Conservation (phyloP, 1,140 invertebrate genomes). For the Gonioctena quinquepunctata region DNA sequence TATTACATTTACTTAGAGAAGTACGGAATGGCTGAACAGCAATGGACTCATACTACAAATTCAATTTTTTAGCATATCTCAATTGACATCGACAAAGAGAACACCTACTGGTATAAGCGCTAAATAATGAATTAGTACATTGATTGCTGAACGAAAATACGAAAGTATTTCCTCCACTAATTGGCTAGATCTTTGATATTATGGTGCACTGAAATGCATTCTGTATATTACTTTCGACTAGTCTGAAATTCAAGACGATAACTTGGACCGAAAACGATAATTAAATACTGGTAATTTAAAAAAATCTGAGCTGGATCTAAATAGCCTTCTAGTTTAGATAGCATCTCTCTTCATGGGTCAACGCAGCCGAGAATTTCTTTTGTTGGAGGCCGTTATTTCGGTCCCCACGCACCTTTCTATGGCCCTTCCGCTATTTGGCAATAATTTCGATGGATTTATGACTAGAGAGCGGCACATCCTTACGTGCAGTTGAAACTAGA, state of each 20-base stretch:
- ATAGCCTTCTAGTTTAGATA: slow-evolving; percentile 8
- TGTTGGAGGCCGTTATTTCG: slow-evolving; percentile 6
- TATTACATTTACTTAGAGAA: too few relatives aligned
- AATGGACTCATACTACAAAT: too few relatives aligned
- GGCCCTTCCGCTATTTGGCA: slow-evolving; percentile 5
- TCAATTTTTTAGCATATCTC: too few relatives aligned
- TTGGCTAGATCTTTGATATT: too few relatives aligned
- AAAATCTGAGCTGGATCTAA: background rate
- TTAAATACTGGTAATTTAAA: slow-evolving; percentile 9
- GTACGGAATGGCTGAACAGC: too few relatives aligned
- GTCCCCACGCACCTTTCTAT: background rate
- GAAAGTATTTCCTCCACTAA: too few relatives aligned
- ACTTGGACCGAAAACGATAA: background rate
- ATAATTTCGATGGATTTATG: background rate
- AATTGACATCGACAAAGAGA: too few relatives aligned
- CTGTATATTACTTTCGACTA: background rate
- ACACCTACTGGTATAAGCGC: too few relatives aligned
- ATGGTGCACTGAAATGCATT: too few relatives aligned
- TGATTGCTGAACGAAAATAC: too few relatives aligned
- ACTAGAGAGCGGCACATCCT: background rate
- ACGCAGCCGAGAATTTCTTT: slow-evolving; percentile 2
- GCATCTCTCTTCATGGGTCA: background rate
- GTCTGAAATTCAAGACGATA: background rate
- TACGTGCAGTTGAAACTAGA: too few relatives aligned
- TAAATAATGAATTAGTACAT: too few relatives aligned